Conservation (phyloP, 2,113 vertebrate genomes). For the Leptobrachium leishanense region DNA sequence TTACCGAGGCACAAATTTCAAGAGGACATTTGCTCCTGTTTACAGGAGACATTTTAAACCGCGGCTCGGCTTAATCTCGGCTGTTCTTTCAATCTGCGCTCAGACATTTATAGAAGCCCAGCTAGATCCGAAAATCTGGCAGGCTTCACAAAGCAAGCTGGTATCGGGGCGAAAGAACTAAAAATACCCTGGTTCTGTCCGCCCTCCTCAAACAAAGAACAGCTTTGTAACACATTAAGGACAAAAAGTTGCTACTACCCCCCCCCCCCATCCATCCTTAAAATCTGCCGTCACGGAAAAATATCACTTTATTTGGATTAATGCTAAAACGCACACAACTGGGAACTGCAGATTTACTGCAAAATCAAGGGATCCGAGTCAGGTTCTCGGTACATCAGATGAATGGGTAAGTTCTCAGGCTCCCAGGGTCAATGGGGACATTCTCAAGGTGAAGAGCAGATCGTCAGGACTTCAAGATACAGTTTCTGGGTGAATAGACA, state of each 20-base stretch:
- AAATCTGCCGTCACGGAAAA: not conserved
- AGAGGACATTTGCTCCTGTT: slow-evolving; percentile 12
- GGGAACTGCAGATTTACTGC: no score
- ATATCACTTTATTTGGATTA: no score
- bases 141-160: slow-evolving; percentile 37
- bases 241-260: slow-evolving; percentile 1
- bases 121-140: slow-evolving; percentile 41
- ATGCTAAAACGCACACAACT: no score
- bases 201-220: slow-evolving; percentile 42
- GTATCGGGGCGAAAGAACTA: slow-evolving; percentile 32
- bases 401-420: no score
- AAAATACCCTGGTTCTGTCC: slow-evolving; percentile 31
- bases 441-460: no score
- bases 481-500: no score
- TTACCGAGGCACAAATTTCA: slow-evolving; percentile 18
- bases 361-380: no score
- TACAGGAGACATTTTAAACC: slow-evolving; percentile 21
- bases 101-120: slow-evolving; percentile 35
- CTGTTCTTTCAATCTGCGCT: slow-evolving; percentile 33
- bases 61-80: slow-evolving; percentile 26
- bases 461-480: no score
- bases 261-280: slow-evolving; percentile 9
- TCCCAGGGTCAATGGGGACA: no score
- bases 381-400: no score
- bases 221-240: slow-evolving; percentile 35